Evolutionary conservation across 2,113 vertebrate species (phyloP).

Genomic region (Balaeniceps rex): DNA sequence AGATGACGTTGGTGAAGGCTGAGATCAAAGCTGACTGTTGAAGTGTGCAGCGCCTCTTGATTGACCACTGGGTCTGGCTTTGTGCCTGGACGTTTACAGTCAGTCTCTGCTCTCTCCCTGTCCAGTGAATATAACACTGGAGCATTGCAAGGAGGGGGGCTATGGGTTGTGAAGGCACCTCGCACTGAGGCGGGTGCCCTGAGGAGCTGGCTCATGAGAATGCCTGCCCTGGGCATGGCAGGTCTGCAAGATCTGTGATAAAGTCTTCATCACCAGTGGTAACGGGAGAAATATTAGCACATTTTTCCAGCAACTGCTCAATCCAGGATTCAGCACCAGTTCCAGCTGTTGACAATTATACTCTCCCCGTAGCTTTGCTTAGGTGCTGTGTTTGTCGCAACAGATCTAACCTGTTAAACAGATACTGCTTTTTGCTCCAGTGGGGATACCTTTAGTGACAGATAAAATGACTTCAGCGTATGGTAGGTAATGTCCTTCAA

Average conservation of each 20-base stretch:
- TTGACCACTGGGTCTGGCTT: not conserved
- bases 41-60: not conserved
- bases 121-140: not conserved
- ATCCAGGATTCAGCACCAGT: not conserved
- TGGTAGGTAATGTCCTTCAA: not conserved
- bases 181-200: fast-evolving
- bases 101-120: not conserved
- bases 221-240: not conserved
- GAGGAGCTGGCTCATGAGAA: not conserved
- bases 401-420: not conserved
- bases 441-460: not conserved
- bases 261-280: not conserved
- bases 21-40: not conserved
- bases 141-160: not conserved
- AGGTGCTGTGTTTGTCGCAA: not conserved
- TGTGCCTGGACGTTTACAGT: not conserved
- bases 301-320: not conserved
- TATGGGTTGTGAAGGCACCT: not conserved
- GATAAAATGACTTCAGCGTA: not conserved
- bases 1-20: not conserved
- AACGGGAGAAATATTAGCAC: not conserved
- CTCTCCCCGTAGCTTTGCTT: not conserved
- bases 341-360: not conserved
- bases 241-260: not conserved
- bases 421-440: not conserved